Conservation (phyloP, 2,797 vertebrate genomes). For the Adrianichthys oophorus region DNA sequence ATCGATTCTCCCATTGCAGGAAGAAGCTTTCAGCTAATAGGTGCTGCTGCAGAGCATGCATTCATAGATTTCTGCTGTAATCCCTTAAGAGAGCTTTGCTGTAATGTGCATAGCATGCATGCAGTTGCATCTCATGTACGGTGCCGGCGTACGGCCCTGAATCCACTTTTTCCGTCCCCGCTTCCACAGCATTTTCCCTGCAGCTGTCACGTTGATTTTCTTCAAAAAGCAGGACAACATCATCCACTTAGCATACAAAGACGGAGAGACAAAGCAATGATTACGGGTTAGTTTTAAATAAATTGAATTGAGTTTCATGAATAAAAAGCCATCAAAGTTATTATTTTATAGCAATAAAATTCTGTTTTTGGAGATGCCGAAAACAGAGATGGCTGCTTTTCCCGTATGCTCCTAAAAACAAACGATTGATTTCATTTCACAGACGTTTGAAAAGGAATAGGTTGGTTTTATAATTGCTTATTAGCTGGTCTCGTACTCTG, state of each 20-base stretch:
- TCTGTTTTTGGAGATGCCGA: constrained; percentile 19
- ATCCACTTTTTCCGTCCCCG: constrained; percentile 12
- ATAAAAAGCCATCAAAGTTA: too few relatives aligned
- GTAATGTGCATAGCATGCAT: constrained; percentile 41
- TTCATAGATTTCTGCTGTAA: constrained; percentile 52
- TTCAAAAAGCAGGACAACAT: constrained; percentile 35
- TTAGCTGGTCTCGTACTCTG: constrained; percentile 43
- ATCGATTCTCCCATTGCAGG: constrained; percentile 65
- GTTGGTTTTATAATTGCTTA: constrained; percentile 43
- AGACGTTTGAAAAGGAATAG: constrained; percentile 19
- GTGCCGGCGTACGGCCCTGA: constrained; percentile 19
- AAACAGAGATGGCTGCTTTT: constrained; percentile 9
- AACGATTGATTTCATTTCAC: constrained; percentile 20
- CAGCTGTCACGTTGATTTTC: constrained; percentile 58
- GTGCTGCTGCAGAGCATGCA: constrained; percentile 34
- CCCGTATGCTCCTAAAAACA: constrained; percentile 22
- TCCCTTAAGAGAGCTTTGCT: constrained; percentile 30
- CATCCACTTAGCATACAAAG: constrained; percentile 36
- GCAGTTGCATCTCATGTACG: constrained; percentile 26
- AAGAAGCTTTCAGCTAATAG: constrained; percentile 47
- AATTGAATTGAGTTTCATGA: background rate
- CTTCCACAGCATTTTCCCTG: constrained; percentile 30
- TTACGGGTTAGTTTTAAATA: constrained; percentile 48
- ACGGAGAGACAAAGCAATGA: constrained; percentile 39
- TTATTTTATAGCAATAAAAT: constrained; percentile 18